phyloP scores from a whole-genome alignment of 23 tunicate species.

The Trididemnum clinides region DNA sequence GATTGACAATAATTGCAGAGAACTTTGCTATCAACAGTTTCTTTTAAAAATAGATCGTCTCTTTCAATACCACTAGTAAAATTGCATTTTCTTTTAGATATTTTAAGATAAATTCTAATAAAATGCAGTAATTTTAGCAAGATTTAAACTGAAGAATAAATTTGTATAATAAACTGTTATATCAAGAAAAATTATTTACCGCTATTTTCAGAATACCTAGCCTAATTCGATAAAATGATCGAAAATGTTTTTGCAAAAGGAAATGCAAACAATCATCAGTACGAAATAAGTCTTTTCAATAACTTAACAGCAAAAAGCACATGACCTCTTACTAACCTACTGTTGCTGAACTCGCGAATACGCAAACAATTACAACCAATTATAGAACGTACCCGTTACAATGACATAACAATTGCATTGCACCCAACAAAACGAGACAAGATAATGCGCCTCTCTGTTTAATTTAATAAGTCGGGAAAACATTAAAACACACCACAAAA shows the following conservation, averaged over 20 bases:
- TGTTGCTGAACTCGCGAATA: constrained; percentile 14
- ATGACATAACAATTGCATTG: constrained; percentile 10
- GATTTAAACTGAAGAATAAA: background rate
- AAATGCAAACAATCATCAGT: constrained; percentile 31
- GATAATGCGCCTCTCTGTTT: background rate
- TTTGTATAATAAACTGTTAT: background rate
- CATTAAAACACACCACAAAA: too few relatives aligned
- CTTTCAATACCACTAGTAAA: too few relatives aligned
- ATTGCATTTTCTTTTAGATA: too few relatives aligned
- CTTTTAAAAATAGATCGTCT: too few relatives aligned
- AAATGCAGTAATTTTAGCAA: constrained; percentile 11
- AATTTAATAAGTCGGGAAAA: too few relatives aligned
- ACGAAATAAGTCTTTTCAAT: constrained; percentile 29
- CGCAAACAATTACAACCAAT: background rate
- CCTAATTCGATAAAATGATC: background rate
- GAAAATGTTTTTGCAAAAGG: background rate
- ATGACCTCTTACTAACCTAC: too few relatives aligned
- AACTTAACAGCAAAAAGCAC: background rate
- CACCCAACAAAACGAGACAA: constrained; percentile 17
- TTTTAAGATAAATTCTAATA: constrained; percentile 9
- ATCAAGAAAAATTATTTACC: background rate
- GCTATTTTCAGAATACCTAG: background rate
- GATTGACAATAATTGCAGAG: constrained; percentile 32
- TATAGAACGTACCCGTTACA: too few relatives aligned
- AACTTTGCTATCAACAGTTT: constrained; percentile 13